Base-by-base conservation (phyloP, 2,888 invertebrate species). In the Parapristionchus giblindavisi region DNA sequence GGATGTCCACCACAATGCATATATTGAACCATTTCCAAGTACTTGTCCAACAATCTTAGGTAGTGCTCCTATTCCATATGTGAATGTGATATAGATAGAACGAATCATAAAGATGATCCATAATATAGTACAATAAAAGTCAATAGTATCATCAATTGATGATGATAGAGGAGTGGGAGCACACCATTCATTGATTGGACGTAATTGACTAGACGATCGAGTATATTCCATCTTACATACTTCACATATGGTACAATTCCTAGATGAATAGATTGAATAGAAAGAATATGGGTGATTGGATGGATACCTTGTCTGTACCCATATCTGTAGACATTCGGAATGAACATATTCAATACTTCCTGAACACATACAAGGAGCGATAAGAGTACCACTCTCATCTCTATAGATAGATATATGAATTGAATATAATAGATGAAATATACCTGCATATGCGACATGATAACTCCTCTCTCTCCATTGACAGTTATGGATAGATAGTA, bases 281-380 rank as follows among this genome's bases (percentile, higher is more conserved):
- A 1, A 40, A 34, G 32, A 32, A 5, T 6, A 17, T 27, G 17
- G 21, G 14, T 72, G 3, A n/a, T 11, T 51, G 21, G 51, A n/a
- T 66, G n/a, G 14, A n/a, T 14, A 70, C 36, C 79, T 81, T 3
- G 78, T 76, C 5, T 75, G 68, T 29, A 80, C 81, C 82, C 81
- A 81, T 70, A 52, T 71, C 52, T 79, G 76, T 17, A 82, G 71
- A 65, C 82, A 82, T 6, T 38, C 38, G 27, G 68, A 75, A 75
- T 82, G 82, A 54, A 80, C 80, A 58, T 52, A 77, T 8, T 78
- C 79, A 32, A 81, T 79, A 2, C 80, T 76, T 24, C 82, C 82
- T 29, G 72, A 63, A 60, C 82, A 82, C 0, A 76, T 61, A 52
- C 82, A 82, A 34, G 82, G 82, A 34, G 73, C 74, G 56, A 82